Conservation (phyloP, 2,113 vertebrate genomes). For the Bambusicola thoracicus region DNA sequence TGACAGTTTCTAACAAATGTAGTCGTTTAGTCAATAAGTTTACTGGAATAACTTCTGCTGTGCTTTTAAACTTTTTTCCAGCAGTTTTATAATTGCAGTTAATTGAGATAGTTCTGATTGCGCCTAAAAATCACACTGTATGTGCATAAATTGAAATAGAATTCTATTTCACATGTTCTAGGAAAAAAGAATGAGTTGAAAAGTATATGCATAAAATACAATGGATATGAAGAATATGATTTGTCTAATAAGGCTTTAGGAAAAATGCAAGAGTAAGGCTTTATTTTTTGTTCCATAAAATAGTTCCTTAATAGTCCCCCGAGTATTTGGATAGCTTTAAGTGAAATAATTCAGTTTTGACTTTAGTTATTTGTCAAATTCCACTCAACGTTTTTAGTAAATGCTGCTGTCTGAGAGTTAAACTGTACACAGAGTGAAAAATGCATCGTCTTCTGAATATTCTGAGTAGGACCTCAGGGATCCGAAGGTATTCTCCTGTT, state of each 20-base stretch:
- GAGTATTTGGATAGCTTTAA: not conserved
- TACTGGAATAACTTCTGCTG: not conserved
- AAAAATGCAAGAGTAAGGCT: not conserved
- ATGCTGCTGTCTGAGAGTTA: not conserved
- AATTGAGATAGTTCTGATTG: not conserved
- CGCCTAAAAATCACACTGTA: not conserved
- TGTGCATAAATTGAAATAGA: not conserved
- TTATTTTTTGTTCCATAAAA: not conserved
- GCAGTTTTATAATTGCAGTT: not conserved
- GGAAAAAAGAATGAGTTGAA: not conserved
- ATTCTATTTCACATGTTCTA: not conserved
- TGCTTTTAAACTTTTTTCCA: not conserved
- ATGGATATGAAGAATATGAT: fast-evolving
- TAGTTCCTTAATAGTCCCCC: not conserved
- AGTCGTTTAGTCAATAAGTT: not conserved
- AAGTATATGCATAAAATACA: not conserved
- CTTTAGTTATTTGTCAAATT: not conserved
- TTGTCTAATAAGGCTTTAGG: not conserved
- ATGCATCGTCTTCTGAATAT: not conserved
- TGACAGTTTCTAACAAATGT: not conserved
- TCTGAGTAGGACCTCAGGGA: not conserved
- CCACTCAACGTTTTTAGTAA: not conserved
- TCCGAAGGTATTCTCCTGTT: not conserved
- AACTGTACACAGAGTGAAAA: not conserved
- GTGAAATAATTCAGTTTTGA: not conserved